These are phyloP conservation scores for Vulpes lagopus DNA, from an alignment of 2,113 vertebrate genomes.

Conservation along the genomic window DNA sequence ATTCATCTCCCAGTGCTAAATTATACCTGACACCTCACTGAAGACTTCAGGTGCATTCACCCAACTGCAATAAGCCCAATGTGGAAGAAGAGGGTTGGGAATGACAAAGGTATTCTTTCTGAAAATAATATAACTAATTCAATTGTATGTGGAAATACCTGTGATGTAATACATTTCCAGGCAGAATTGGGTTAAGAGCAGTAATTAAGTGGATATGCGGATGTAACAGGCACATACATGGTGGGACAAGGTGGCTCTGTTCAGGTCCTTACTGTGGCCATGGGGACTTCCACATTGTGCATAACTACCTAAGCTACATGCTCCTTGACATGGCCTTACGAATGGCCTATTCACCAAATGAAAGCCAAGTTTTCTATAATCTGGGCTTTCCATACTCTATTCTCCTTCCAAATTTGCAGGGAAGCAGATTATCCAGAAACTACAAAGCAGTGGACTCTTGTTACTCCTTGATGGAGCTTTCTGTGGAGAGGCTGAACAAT, in stretches of 20 bases:
- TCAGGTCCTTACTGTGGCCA: background rate
- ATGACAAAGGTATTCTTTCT: slow-evolving; percentile 46
- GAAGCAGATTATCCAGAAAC: background rate
- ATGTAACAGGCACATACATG: background rate
- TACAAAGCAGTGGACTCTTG: background rate
- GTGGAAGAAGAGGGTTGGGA: slow-evolving; percentile 33
- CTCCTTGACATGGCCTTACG: background rate
- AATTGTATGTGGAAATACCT: slow-evolving; percentile 50
- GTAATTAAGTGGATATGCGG: background rate
- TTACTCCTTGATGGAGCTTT: background rate
- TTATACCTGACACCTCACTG: slow-evolving; percentile 78
- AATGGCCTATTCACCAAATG: background rate
- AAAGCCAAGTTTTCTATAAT: background rate
- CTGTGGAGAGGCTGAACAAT: background rate
- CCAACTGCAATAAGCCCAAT: slow-evolving; percentile 67
- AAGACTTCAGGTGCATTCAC: slow-evolving; percentile 69
- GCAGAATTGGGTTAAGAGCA: background rate
- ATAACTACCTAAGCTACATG: background rate
- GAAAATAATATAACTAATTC: slow-evolving; percentile 56
- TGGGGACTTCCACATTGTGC: background rate
- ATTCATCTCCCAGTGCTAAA: slow-evolving; percentile 83
- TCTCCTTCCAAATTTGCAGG: background rate
- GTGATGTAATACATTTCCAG: slow-evolving; percentile 12
- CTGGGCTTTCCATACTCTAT: background rate
- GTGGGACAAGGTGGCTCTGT: background rate